These are phyloP conservation scores for Xiphydria camelus DNA, from an alignment of 2,888 invertebrate genomes.

Conservation along the genomic window DNA sequence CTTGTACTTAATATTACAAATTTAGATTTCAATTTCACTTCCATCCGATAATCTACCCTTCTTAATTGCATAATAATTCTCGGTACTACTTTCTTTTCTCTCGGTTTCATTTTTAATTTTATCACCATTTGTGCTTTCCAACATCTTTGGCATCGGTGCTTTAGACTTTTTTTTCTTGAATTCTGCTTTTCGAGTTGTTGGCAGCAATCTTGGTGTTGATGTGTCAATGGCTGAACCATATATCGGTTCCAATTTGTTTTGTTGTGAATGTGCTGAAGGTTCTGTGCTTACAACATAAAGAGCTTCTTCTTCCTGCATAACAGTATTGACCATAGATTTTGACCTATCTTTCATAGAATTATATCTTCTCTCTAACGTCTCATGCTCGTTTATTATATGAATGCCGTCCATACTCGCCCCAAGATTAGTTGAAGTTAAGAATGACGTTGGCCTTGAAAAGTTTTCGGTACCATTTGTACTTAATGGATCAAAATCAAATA, in stretches of 20 bases:
- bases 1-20: too few relatives aligned
- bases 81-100: too few relatives aligned
- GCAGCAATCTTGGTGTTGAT: slow-evolving; percentile 10
- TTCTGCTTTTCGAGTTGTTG: slow-evolving; percentile 19
- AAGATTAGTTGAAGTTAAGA: too few relatives aligned
- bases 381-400: not conserved
- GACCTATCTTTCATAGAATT: not conserved
- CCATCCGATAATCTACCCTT: too few relatives aligned
- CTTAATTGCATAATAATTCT: too few relatives aligned
- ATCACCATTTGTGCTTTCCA: slow-evolving; percentile 6
- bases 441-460: slow-evolving; percentile 10
- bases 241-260: slow-evolving; percentile 20
- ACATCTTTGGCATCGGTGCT: slow-evolving; percentile 21
- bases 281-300: not conserved
- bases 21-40: slow-evolving; percentile 35
- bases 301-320: not conserved
- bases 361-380: not conserved
- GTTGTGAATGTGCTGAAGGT: slow-evolving; percentile 16
- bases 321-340: not conserved
- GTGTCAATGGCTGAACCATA: slow-evolving; percentile 9
- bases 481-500: slow-evolving; percentile 24
- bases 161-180: slow-evolving; percentile 26
- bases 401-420: slow-evolving; percentile 8
- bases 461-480: slow-evolving; percentile 4
- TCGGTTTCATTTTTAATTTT: too few relatives aligned